phyloP scores from a whole-genome alignment of 2,113 vertebrate genomes.

The Indri indri region DNA sequence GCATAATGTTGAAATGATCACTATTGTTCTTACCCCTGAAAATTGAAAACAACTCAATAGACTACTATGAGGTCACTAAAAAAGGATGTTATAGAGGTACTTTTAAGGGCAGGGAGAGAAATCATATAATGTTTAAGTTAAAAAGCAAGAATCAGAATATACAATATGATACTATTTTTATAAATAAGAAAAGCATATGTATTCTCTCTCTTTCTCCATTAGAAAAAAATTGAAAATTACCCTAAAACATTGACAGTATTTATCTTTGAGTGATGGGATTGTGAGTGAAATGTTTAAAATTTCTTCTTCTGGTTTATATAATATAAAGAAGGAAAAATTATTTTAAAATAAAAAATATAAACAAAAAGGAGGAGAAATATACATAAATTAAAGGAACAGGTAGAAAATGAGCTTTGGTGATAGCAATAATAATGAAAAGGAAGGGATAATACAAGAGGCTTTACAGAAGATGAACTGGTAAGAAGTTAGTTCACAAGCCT shows the following conservation, averaged over 20 bases:
- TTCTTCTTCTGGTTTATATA: neutral
- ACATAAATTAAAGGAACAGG: neutral
- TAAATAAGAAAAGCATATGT: neutral
- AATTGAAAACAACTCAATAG: neutral
- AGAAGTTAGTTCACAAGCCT: neutral
- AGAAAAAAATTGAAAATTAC: neutral
- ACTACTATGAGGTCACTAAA: neutral
- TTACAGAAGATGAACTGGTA: neutral
- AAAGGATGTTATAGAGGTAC: neutral
- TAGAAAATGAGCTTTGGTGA: neutral
- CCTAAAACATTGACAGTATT: neutral
- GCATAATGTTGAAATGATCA: neutral
- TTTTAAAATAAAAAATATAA: neutral
- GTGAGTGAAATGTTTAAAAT: neutral
- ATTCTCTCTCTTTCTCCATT: neutral
- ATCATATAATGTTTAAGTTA: neutral
- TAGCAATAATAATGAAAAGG: neutral
- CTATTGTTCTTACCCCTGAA: neutral
- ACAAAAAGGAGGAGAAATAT: neutral
- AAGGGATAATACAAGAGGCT: neutral
- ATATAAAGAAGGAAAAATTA: neutral
- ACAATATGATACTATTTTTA: neutral
- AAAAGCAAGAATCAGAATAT: neutral
- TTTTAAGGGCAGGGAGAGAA: neutral
- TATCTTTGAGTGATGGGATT: neutral